phyloP scores from a whole-genome alignment of 2,888 invertebrate species.

The Chrysolina oricalcia region DNA sequence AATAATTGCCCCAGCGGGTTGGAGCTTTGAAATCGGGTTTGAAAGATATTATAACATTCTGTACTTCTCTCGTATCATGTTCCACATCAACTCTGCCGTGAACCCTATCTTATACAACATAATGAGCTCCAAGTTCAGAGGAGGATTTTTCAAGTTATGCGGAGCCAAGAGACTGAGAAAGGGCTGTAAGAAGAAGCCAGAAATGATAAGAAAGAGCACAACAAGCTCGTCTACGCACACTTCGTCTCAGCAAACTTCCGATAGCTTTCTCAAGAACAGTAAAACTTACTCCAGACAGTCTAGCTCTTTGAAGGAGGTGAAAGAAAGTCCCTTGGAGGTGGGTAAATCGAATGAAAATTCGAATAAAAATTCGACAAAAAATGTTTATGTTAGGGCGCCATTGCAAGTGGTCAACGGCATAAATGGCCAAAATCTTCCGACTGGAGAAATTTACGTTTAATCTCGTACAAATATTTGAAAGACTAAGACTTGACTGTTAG shows the following conservation, averaged over 20 bases:
- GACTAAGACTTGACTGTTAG: constrained; percentile 19
- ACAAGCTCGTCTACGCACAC: constrained; percentile 75
- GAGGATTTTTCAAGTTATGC: constrained; percentile 83
- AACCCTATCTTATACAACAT: constrained; percentile 94
- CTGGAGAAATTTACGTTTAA: constrained; percentile 66
- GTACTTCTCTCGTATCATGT: constrained; percentile 90
- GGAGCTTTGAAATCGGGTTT: constrained; percentile 76
- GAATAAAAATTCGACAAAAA: constrained; percentile 54
- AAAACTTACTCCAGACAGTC: constrained; percentile 67
- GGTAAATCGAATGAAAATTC: constrained; percentile 49
- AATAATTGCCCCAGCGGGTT: constrained; percentile 83
- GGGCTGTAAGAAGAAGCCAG: constrained; percentile 68
- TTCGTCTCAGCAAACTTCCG: constrained; percentile 77
- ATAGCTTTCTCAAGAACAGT: constrained; percentile 78
- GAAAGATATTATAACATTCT: constrained; percentile 88
- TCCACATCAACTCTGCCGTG: constrained; percentile 92
- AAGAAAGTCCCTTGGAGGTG: constrained; percentile 59
- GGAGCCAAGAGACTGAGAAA: constrained; percentile 67
- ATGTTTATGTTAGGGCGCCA: constrained; percentile 66
- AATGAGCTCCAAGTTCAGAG: constrained; percentile 93
- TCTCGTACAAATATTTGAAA: not conserved
- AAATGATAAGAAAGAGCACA: constrained; percentile 79
- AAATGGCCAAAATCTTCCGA: constrained; percentile 61
- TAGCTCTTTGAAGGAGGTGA: constrained; percentile 63
- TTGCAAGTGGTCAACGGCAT: constrained; percentile 59